Base-by-base conservation (phyloP, 2,888 invertebrate species). In the Stegophylla sp. region DNA sequence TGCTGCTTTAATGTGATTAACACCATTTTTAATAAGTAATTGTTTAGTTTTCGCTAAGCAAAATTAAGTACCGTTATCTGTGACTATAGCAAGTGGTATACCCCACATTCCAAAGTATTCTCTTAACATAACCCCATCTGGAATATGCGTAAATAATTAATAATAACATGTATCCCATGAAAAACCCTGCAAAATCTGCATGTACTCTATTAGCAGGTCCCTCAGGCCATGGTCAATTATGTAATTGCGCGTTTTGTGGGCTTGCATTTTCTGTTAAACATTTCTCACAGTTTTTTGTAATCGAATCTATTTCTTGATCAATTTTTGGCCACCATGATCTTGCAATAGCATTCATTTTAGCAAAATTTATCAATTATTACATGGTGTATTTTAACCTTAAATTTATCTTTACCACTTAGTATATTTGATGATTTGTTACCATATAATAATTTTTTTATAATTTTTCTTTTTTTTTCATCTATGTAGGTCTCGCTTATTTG, bases 361-460 rank as follows among this genome's bases (percentile, higher is more conserved):
- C 67, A 67, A 66, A 66, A 66, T 66, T 20, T 66, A 66, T 66
- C 66, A 43, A 66, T 20, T 43, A 43, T 43, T 43, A 67, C 43
- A 67, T 45, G 26, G 15, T 45, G 67, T 67, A 43, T 67, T 67
- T 67, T 45, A 67, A 67, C 45, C 45, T 13, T 1, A 43, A 45
- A 45, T 23, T n/a, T 66, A 45, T 66, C 12, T 3, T 13, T 66
- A 13, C 20, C 66, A 13, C 20, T 41, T 20, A n/a, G 41, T 64
- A 53, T 53, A 53, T 5, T 53, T 20, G 53, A 53, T 4, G n/a
- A 5, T 53, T 53, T 53, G 53, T 53, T 53, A 53, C 53, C 53
- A 53, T 53, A 5, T 15, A 15, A 20, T n/a, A 15, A 53, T 53
- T 53, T 53, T 53, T 64, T 64, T n/a, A 5, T 34, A 17, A 64